Base-by-base conservation (phyloP, 2,888 invertebrate genomes). In the Argyresthia goedartella region DNA sequence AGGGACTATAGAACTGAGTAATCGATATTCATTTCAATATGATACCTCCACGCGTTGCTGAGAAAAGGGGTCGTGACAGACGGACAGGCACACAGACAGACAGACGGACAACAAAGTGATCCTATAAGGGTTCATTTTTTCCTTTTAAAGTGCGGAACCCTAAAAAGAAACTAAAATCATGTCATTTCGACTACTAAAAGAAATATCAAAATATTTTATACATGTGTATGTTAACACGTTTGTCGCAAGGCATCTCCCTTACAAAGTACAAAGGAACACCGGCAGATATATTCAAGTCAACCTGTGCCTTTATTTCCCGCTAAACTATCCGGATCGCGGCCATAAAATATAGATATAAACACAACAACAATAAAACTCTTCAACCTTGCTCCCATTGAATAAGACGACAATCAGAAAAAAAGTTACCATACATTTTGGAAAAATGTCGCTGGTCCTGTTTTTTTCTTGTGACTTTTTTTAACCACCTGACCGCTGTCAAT, bases 151-250 rank as follows among this genome's bases (percentile, higher is more conserved):
- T 34, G 10, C 33, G 33, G 35, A 11, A n/a, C 7, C 13, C 7
- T 56, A 60, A 60, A 64, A 60, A 66, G 65, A 65, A 33, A 61
- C 63, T 62, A 65, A 65, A 33, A 62, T 64, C 62, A 65, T 69
- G 71, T 71, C 72, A 55, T 55, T 65, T 70, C 25, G 69, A 65
- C 66, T 59, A 71, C 71, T 77, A 75, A 81, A 70, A 71, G 71
- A 81, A 80, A 71, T 78, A 81, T 85, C 85, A 82, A 85, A 85
- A 86, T 85, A 86, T 86, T 86, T 84, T 84, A 85, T 76, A 75
- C 73, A 64, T 65, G 66, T 69, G 69, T 69, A 80, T 77, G 82
- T 85, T 84, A 80, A 81, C 85, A 85, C 81, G 80, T 77, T 81
- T 82, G 81, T 86, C 73, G 77, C 76, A 73, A 63, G 67, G 66